Base-by-base conservation (phyloP, 2,113 vertebrate genomes). In the Macquaria ambigua region DNA sequence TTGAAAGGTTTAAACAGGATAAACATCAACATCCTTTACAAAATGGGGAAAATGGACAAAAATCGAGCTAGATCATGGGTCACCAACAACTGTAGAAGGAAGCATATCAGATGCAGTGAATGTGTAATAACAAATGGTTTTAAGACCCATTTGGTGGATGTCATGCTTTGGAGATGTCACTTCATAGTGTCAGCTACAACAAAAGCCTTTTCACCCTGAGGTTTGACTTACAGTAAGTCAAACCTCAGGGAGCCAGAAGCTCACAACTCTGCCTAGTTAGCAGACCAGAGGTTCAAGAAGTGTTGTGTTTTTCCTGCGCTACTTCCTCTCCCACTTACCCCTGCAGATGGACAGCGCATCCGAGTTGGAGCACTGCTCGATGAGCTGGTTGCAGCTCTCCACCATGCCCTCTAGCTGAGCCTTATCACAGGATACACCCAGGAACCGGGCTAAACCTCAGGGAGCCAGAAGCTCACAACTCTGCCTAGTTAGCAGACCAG, bases 311-410 rank as follows among this genome's bases (percentile, higher is more conserved):
- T n/a, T 53, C 16, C 1, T 39, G 10, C 0, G 6, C 20, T 1
- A 4, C 5, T 53, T 66, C 41, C 25, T 46, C 14, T 64, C n/a
- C 20, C 28, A 87, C 93, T 96, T 88, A 99, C 98, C 98, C 91
- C 98, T 96, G 93, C 97, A 98, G 90, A 98, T 95, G 0, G 98
- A 96, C 90, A 99, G 96, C 1, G 98, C 97, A 94, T 99, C 98
- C 0, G 98, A 97, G 52, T 97, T 98, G 91, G 97, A 97, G 93
- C 98, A 99, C 91, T 99, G 98, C 87, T 99, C 98, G 1, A 99
- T 97, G 66, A 99, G 97, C 79, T 99, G 98, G 91, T 97, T 97
- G 90, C 98, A 99, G 93, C 97, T 98, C 87, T 99, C 98, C 48
- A 95, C 96, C 95, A 98, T 95, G 59, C 95, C 89, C 90, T 99